Base-by-base conservation (phyloP, 2,888 invertebrate species). In the Xanthia togata region DNA sequence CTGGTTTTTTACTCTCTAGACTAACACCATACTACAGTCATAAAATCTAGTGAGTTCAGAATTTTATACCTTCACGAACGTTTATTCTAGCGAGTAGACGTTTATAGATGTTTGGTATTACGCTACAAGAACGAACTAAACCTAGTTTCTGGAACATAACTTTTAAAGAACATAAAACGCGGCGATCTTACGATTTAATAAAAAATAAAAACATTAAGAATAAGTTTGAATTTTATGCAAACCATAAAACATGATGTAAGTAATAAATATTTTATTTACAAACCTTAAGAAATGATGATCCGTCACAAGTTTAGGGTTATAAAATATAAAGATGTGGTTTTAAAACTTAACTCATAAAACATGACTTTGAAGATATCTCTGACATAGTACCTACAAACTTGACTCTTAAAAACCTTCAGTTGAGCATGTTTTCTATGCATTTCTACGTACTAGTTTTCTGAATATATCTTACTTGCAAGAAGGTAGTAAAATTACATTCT, bases 241-340 rank as follows among this genome's bases (percentile, higher is more conserved):
- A 55, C 50, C 47, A 44, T 83, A 78, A 83, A 60, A 44, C 23
- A 57, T 78, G 55, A 79, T 78, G 83, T 60, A 0, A 47, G 78
- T 76, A 44, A 65, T 83, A 70, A 80, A 80, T 70, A 83, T 80
- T 80, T 80, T 80, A 80, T 78, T 78, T 67, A 59, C 14, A 12
- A 60, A 78, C 60, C 20, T 38, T 44, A 65, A 78, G n/a, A 50
- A 83, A 70, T 9, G 57, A 47, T 47, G 31, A 35, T 38, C 50
- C 4, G 6, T n/a, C 31, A 60, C 50, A 41, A 62, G 14, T 68
- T 63, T 57, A 23, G 31, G 20, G 50, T 57, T 59, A 20, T 38
- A 62, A 70, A 38, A 38, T 47, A 26, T 41, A n/a, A 35, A 63
- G 60, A 60, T 2, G 9, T 1, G 31, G 76, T 31, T 60, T 53